phyloP scores from a whole-genome alignment of 2,888 invertebrate species.

The Mesodorylaimus sp. region DNA sequence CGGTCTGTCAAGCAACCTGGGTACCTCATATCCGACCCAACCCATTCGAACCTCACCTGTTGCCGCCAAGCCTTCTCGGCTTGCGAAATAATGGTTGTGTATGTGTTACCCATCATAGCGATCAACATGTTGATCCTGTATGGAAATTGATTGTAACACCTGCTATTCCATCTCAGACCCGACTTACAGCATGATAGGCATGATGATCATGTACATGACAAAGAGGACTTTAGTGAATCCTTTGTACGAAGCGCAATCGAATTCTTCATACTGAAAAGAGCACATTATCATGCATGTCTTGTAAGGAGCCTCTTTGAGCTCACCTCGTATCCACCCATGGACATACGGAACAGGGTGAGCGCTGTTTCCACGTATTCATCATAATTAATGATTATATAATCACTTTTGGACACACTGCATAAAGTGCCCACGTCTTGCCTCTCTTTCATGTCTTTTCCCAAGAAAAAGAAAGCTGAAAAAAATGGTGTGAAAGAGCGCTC shows the following conservation, averaged over 20 bases:
- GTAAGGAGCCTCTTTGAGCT: no score
- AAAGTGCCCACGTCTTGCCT: background rate
- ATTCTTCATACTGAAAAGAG: conserved; percentile 63
- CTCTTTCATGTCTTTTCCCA: conserved; percentile 53
- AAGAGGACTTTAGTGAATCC: conserved; percentile 86
- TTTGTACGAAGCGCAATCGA: conserved; percentile 71
- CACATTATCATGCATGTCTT: background rate
- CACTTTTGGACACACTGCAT: conserved; percentile 12
- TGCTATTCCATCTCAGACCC: no score
- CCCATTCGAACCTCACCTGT: conserved; percentile 55
- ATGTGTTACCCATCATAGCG: conserved; percentile 99
- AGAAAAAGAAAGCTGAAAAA: conserved; percentile 45
- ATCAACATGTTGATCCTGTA: conserved; percentile 96
- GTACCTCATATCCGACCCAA: no score
- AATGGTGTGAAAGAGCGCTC: background rate
- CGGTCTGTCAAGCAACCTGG: no score
- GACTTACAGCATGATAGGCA: conserved; percentile 79
- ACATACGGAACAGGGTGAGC: conserved; percentile 95
- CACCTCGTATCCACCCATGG: conserved; percentile 90
- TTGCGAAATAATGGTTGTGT: conserved; percentile 87
- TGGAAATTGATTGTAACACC: no score
- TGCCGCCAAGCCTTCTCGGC: conserved; percentile 98
- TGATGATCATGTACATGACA: conserved; percentile 88
- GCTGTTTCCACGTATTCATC: conserved; percentile 72
- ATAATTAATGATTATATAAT: conserved; percentile 22